Evolutionary conservation across 2,113 vertebrate species (phyloP).

Genomic region (Lethenteron camtschaticum): DNA sequence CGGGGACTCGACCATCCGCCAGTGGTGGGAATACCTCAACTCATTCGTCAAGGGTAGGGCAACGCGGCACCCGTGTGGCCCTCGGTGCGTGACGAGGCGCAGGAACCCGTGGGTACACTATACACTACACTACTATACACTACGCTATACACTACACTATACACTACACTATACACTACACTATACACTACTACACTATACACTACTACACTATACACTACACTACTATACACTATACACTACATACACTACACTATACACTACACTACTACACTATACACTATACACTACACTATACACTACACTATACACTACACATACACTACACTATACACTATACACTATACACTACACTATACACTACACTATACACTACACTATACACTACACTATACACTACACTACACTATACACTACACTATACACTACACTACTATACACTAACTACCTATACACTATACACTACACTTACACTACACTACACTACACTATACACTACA

Average conservation of each 20-base stretch:
- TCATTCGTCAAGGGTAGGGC: conserved; percentile 1
- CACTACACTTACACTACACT: conserved; percentile 6
- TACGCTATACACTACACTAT: not conserved
- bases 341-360: no score
- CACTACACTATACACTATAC: no score
- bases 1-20: conserved; percentile 17
- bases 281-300: no score
- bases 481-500: not conserved
- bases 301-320: no score
- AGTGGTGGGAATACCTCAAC: conserved; percentile 16
- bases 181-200: conserved; percentile 5
- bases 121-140: conserved; percentile 6
- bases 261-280: not conserved
- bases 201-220: not conserved
- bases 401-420: no score
- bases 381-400: no score
- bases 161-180: no score
- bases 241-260: conserved; percentile 1
- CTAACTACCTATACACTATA: conserved; percentile 8
- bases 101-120: conserved; percentile 6
- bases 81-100: not conserved
- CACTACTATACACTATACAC: not conserved
- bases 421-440: not conserved
- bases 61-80: no score
- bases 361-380: no score